Conservation (phyloP, 2,113 vertebrate genomes). For the Alligator sinensis region DNA sequence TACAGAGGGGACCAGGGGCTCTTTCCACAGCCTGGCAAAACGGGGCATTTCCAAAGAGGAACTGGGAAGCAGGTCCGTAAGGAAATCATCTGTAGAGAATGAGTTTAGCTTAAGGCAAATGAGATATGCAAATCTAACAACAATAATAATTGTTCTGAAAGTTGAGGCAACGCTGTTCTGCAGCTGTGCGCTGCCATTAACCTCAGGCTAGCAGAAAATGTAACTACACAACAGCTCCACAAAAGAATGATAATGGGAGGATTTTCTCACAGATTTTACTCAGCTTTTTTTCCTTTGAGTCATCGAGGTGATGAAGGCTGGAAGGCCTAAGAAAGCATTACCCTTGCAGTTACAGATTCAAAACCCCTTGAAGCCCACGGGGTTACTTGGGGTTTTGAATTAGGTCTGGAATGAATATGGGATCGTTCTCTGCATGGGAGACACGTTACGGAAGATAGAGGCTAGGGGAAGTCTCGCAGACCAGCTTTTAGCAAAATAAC, state of each 20-base stretch:
- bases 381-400: background rate
- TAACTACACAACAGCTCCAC: no score
- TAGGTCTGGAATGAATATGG: background rate
- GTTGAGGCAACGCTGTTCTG: background rate
- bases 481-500: no score
- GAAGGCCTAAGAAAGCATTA: background rate
- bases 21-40: background rate
- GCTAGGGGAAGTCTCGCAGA: no score
- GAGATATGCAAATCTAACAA: background rate
- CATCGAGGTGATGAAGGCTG: background rate
- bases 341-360: background rate
- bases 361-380: background rate
- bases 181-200: background rate
- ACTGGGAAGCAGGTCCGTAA: background rate
- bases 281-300: background rate
- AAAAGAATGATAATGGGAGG: no score
- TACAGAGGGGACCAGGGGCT: background rate
- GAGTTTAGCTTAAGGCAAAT: background rate
- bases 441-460: background rate
- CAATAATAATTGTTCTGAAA: background rate
- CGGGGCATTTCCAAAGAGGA: background rate
- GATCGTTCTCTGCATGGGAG: background rate
- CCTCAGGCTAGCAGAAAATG: background rate
- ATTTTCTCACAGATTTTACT: background rate
- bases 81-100: rapidly evolving